Conservation (phyloP, 2,797 vertebrate genomes). For the Aulostomus chinensis region DNA sequence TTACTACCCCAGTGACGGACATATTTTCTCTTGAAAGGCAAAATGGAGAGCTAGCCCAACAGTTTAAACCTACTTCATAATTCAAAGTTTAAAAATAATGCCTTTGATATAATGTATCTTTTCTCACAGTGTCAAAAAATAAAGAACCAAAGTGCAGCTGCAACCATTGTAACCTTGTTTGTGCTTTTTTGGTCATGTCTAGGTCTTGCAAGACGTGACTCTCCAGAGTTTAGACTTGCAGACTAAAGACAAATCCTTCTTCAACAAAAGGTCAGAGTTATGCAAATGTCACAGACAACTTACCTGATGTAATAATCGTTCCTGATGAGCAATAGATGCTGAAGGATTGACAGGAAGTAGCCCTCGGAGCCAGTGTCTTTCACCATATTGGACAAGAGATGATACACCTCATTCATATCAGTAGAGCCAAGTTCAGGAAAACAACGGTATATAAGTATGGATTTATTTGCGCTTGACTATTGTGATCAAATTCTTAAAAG, state of each 20-base stretch:
- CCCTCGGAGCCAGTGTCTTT: constrained; percentile 92
- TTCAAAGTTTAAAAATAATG: constrained; percentile 14
- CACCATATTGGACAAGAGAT: constrained; percentile 95
- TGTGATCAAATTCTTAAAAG: constrained; percentile 5
- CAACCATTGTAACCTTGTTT: too few species aligned
- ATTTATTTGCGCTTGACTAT: not conserved
- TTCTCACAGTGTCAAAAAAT: too few species aligned
- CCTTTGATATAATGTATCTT: too few species aligned
- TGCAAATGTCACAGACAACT: constrained; percentile 41
- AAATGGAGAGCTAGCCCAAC: constrained; percentile 17
- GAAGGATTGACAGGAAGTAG: constrained; percentile 94
- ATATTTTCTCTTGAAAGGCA: constrained; percentile 41
- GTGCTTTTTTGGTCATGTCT: too few species aligned
- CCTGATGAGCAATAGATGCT: constrained; percentile 96
- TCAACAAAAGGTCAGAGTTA: constrained; percentile 9
- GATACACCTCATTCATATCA: constrained; percentile 95
- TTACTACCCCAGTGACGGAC: constrained; percentile 49
- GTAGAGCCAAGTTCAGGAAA: constrained; percentile 84
- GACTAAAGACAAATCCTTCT: not conserved
- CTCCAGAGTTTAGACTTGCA: not conserved
- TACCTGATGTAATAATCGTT: constrained; percentile 97
- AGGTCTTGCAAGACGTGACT: too few species aligned
- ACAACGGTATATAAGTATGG: constrained; percentile 13
- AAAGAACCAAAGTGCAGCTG: too few species aligned
- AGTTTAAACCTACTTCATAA: constrained; percentile 34